Evolutionary conservation across 2,797 vertebrate species (phyloP), one percentile per base, ranked within the genome.

Genomic region (Harpagifer antarcticus): DNA sequence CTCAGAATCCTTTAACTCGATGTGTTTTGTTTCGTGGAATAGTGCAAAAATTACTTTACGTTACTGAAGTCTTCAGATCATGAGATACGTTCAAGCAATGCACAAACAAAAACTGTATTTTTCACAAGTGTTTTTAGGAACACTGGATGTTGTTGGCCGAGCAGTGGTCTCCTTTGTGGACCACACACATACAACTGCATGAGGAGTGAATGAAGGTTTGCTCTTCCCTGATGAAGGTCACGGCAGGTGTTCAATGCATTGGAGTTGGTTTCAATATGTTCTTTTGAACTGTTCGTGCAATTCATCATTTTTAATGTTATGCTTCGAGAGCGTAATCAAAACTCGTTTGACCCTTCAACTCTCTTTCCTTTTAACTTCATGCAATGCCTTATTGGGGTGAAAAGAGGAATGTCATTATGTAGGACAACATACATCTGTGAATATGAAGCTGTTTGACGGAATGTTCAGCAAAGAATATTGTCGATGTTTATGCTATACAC

Each of bases 221-320:
- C 71, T 79, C 54, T 70, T 76, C 40, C n/a, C 20, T 19, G 33
- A 78, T 73, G 75, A 82, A 85, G 85, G 86, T 85, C 79, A 61
- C 72, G 31, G 68, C 62, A 23, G 42, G 55, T 37, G 69, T 45
- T 61, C 47, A 15, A 16, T 48, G 16, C 64, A 57, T 17, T 52
- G 17, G 83, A 74, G 56, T 72, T 72, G 55, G 27, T 85, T 85
- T 81, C 66, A 74, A 45, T 69, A 5, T 53, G 3, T 72, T 73
- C 43, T 68, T 87, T 82, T 84, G 50, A 86, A 83, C 58, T 54
- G 40, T 53, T 27, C 16, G 12, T 54, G 54, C 53, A 55, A 74
- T 81, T 85, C 59, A 57, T 48, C 15, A 48, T 63, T 75, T 79
- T 2, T 74, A 57, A 74, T 78, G 72, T 74, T 74, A 65, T 45